These are phyloP conservation scores for Sylvia borin DNA, from an alignment of 2,797 vertebrate genomes.

Conservation along the genomic window DNA sequence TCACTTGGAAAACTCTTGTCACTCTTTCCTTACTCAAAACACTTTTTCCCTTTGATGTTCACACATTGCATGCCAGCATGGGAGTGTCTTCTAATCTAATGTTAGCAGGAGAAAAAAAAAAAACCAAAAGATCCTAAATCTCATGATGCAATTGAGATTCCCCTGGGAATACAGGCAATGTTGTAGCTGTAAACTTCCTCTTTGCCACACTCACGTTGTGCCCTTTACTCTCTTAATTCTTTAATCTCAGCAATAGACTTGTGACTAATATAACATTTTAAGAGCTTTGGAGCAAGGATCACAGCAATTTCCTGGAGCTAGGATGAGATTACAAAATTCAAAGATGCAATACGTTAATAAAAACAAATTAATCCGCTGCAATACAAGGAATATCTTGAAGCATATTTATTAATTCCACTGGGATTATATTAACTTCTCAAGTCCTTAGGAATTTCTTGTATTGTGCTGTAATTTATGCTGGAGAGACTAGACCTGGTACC, in stretches of 20 bases:
- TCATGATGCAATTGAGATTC: neutral
- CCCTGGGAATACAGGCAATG: neutral
- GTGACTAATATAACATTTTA: neutral
- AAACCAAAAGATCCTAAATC: neutral
- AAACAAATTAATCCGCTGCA: slow-evolving; percentile 31
- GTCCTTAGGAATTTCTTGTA: neutral
- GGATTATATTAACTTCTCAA: neutral
- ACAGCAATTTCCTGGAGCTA: slow-evolving; percentile 30
- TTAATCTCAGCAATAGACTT: slow-evolving; percentile 4
- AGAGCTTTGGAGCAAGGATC: slow-evolving; percentile 15
- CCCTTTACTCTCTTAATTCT: neutral
- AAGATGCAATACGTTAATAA: neutral
- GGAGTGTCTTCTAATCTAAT: neutral
- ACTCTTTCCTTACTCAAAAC: neutral
- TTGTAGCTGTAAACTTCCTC: neutral
- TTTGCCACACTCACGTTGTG: neutral
- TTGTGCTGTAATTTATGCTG: neutral
- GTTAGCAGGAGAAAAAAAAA: neutral
- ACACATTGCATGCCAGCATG: neutral
- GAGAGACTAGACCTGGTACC: neutral
- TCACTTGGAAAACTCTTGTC: neutral
- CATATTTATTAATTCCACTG: slow-evolving; percentile 5
- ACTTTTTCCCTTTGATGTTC: neutral
- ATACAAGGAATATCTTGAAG: slow-evolving; percentile 4
- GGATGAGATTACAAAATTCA: slow-evolving; percentile 4